Conservation (phyloP, 2,888 invertebrate genomes). For the Drosophila borborema region DNA sequence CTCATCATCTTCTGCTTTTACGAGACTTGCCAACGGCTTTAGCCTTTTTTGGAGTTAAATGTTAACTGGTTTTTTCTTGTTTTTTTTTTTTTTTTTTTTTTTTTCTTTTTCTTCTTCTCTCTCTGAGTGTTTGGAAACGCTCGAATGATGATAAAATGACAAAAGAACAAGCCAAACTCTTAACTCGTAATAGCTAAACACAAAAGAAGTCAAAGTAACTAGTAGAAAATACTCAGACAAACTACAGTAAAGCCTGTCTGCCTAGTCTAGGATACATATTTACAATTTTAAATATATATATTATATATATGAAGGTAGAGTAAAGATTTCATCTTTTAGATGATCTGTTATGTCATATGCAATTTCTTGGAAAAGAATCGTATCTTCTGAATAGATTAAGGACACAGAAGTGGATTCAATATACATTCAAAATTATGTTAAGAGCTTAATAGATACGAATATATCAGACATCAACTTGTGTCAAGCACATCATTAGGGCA, state of each 20-base stretch:
- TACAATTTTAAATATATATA: neutral
- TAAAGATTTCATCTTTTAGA: neutral
- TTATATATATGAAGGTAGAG: neutral
- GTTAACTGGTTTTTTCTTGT: slow-evolving; percentile 73
- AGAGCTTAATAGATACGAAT: neutral
- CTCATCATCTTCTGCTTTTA: slow-evolving; percentile 25
- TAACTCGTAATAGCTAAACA: slow-evolving; percentile 33
- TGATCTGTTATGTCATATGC: neutral
- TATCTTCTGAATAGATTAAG: neutral
- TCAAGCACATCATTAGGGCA: neutral
- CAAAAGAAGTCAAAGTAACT: slow-evolving; percentile 43
- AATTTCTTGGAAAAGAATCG: neutral
- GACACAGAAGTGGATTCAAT: neutral
- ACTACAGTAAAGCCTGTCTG: neutral
- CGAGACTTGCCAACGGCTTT: slow-evolving; percentile 46
- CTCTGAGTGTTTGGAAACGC: slow-evolving; percentile 40
- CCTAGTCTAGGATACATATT: neutral
- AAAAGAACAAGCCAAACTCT: slow-evolving; percentile 42
- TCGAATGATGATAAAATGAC: slow-evolving; percentile 58
- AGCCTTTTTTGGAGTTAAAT: slow-evolving; percentile 77
- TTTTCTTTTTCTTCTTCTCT: slow-evolving; percentile 1
- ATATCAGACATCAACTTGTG: neutral
- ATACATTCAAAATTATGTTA: neutral
- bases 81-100: slow-evolving; percentile 33
- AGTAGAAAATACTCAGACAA: slow-evolving; percentile 16